Evolutionary conservation across 1,140 invertebrate species (phyloP), one percentile per base, ranked within the genome.

Genomic region (Temnothorax longispinosus): DNA sequence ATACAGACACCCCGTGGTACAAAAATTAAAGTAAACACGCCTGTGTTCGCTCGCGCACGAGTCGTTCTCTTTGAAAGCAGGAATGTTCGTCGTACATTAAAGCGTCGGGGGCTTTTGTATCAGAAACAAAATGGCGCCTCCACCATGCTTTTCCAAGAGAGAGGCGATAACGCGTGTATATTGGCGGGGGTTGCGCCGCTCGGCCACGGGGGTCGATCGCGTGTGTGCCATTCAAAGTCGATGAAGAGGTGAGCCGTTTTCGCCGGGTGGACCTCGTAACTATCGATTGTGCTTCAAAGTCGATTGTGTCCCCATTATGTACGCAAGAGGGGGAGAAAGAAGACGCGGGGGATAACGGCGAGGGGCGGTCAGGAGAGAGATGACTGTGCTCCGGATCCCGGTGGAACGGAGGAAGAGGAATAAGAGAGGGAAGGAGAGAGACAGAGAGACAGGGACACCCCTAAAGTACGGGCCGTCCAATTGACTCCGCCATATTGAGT

Each of bases 401-500:
- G 81, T 78, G 76, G n/a, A 85, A 58, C 50, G 78, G 62, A 86
- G 81, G 87, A 86, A 88, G 86, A 88, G 75, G 67, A 87, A 75
- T 86, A 41, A 52, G 11, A 67, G 64, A 67, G 38, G 71, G 58
- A 84, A 76, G 87, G 89, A 85, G 81, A 88, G 87, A 77, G 85
- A 75, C n/a, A 90, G 84, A 77, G 77, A 77, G 81, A 74, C 86
- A 77, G 84, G 64, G 86, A 87, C 78, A 91, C 89, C 84, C 91
- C 90, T 80, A 91, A 93, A 93, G 91, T 93, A 91, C 91, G 85
- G 87, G 58, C 86, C 91, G 89, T 92, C 91, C 94, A 94, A 95
- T 94, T 95, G 94, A 95, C 93, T 94, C 87, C 89, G 92, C 93
- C 93, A 94, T 94, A 95, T 94, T 94, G 93, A 94, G 86, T 94